These are phyloP conservation scores for Chloropsis cyanopogon DNA, from an alignment of 2,113 vertebrate species.

Conservation along the genomic window DNA sequence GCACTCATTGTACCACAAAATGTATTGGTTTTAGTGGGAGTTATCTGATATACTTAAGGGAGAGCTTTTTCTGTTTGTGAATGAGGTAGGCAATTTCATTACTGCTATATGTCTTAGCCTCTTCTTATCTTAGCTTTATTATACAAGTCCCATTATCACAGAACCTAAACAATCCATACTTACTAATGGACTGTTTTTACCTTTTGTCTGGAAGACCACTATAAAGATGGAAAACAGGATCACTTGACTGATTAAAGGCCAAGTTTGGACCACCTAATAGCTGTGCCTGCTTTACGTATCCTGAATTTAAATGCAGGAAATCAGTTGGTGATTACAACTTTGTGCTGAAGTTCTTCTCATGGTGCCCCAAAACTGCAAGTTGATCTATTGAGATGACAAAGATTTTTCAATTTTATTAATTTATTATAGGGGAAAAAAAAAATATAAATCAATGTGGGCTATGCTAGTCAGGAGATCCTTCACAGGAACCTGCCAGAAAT, in stretches of 20 bases:
- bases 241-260: neutral
- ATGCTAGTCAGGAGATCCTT: neutral
- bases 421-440: neutral
- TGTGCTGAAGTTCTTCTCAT: neutral
- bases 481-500: neutral
- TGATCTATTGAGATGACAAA: neutral
- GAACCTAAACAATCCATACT: neutral
- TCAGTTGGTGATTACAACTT: neutral
- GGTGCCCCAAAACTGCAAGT: neutral
- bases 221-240: neutral
- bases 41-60: neutral
- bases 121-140: neutral
- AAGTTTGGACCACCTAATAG: neutral
- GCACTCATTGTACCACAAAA: neutral
- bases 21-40: neutral
- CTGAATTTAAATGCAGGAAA: neutral
- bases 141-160: neutral
- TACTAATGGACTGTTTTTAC: neutral
- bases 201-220: neutral
- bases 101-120: neutral
- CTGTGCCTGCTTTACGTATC: neutral
- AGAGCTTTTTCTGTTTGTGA: constrained; percentile 12
- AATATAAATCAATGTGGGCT: neutral
- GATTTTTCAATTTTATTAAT: neutral
- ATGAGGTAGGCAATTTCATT: neutral